Percentiles rank a stretch among this genome's conserved stretches.
Conservation (phyloP, 2,888 invertebrate genomes). For the Melanostoma scalare region DNA sequence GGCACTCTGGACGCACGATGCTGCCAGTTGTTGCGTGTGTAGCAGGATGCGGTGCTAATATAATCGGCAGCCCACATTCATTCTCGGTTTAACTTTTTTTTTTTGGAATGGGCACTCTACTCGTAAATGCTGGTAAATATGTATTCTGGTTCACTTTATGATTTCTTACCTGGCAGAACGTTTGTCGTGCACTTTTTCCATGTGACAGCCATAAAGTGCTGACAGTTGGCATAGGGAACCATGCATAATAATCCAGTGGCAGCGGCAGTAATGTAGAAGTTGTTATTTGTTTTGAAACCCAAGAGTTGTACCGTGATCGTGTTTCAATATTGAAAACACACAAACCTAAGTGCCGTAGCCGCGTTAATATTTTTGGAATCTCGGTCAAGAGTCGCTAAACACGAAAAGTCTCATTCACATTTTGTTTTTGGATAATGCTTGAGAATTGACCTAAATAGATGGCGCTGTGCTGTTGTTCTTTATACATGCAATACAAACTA, state of each 20-base stretch:
- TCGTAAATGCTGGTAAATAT: not conserved
- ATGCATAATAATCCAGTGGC: constrained; percentile 11
- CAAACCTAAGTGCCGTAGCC: constrained; percentile 7
- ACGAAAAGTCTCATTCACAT: constrained; percentile 47
- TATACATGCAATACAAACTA: constrained; percentile 2
- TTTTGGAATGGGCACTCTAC: constrained; percentile 29
- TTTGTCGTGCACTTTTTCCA: constrained; percentile 6
- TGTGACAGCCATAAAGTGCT: constrained; percentile 44
- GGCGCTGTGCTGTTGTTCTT: constrained; percentile 30
- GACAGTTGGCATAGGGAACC: constrained; percentile 36
- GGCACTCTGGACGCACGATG: constrained; percentile 40
- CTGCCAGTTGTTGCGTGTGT: constrained; percentile 37
- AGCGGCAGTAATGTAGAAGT: not conserved
- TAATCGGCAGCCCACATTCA: constrained; percentile 52
- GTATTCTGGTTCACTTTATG: constrained; percentile 44
- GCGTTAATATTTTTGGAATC: constrained; percentile 18
- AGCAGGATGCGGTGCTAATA: constrained; percentile 64
- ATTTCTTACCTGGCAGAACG: constrained; percentile 39
- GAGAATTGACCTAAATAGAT: constrained; percentile 55
- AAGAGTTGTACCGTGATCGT: constrained; percentile 40
- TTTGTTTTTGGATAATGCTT: constrained; percentile 30
- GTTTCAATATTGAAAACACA: constrained; percentile 27
- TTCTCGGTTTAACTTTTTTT: not conserved
- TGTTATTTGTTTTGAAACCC: constrained; percentile 60
- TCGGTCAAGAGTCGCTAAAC: constrained; percentile 68